Conservation (phyloP, 2,888 invertebrate species). For the Melanostoma mellinum region DNA sequence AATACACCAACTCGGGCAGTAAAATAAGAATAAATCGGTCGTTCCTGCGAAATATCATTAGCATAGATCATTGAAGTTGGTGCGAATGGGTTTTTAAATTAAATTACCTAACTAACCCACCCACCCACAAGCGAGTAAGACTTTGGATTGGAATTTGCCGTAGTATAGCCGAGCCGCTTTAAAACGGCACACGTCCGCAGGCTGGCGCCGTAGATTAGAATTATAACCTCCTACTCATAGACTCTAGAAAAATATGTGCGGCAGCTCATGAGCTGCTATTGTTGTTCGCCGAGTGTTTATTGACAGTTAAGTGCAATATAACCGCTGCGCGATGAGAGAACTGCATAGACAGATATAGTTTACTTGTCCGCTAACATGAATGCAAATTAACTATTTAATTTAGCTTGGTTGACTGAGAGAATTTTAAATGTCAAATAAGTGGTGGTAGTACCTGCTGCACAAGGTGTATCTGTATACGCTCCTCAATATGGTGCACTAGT, state of each 20-base stretch:
- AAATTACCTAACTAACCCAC: slow-evolving; percentile 42
- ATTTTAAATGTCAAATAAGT: slow-evolving; percentile 52
- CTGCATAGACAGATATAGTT: slow-evolving; percentile 32
- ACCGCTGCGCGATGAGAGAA: slow-evolving; percentile 27
- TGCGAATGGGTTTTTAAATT: slow-evolving; percentile 36
- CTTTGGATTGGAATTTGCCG: slow-evolving; percentile 37
- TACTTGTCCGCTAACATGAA: slow-evolving; percentile 50
- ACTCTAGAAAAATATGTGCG: slow-evolving; percentile 3
- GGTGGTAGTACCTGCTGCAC: not conserved
- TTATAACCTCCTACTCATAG: slow-evolving; percentile 56
- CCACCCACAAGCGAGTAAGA: slow-evolving; percentile 9
- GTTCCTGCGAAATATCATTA: slow-evolving; percentile 28
- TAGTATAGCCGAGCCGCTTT: not conserved
- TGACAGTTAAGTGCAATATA: slow-evolving; percentile 58
- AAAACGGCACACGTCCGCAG: slow-evolving; percentile 53
- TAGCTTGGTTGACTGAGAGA: slow-evolving; percentile 34
- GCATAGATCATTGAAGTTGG: slow-evolving; percentile 36
- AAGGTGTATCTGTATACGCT: not conserved
- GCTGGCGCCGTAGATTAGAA: slow-evolving; percentile 64
- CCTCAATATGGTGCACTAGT: slow-evolving; percentile 11
- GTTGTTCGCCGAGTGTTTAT: slow-evolving; percentile 61
- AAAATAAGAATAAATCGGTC: not conserved
- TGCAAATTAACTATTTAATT: slow-evolving; percentile 66
- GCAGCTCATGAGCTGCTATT: slow-evolving; percentile 34
- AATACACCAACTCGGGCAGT: slow-evolving; percentile 25